Conservation (phyloP, 2,113 vertebrate species). For the Amphiprion percula region DNA sequence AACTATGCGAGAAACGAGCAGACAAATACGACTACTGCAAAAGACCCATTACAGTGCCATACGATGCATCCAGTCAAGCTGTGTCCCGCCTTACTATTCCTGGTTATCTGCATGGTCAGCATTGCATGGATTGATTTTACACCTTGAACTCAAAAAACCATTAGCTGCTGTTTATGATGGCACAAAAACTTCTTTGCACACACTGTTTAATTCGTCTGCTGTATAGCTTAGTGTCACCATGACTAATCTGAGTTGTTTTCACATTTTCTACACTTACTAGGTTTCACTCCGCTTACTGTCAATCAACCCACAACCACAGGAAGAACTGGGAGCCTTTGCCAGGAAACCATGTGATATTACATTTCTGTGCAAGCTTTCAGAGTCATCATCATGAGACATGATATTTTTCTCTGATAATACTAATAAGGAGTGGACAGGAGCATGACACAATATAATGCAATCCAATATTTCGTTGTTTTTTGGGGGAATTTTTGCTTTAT, state of each 20-base stretch:
- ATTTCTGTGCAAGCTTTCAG: conserved; percentile 27
- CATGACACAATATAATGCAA: neutral
- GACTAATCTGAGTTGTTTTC: conserved; percentile 4
- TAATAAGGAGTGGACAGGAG: conserved; percentile 4
- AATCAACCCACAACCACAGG: conserved; percentile 2
- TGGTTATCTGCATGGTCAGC: conserved; percentile 27
- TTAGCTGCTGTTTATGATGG: too few relatives aligned
- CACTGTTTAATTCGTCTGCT: neutral
- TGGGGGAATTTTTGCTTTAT: neutral
- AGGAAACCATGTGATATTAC: conserved; percentile 31
- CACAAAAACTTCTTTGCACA: too few relatives aligned
- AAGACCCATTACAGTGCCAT: neutral
- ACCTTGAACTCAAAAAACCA: conserved; percentile 28
- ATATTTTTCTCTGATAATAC: conserved; percentile 20
- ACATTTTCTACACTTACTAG: conserved; percentile 11
- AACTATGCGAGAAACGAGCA: neutral
- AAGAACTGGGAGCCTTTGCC: conserved; percentile 19
- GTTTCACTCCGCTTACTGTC: conserved; percentile 18
- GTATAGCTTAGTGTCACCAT: neutral
- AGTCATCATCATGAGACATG: neutral
- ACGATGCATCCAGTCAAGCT: neutral
- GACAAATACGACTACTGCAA: neutral
- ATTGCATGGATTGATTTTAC: conserved; percentile 23
- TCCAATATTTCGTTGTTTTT: neutral
- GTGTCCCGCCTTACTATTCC: neutral